Evolutionary conservation across 1,140 invertebrate genomes (phyloP), one percentile per base, ranked within the genome.

Genomic region (Battus philenor): DNA sequence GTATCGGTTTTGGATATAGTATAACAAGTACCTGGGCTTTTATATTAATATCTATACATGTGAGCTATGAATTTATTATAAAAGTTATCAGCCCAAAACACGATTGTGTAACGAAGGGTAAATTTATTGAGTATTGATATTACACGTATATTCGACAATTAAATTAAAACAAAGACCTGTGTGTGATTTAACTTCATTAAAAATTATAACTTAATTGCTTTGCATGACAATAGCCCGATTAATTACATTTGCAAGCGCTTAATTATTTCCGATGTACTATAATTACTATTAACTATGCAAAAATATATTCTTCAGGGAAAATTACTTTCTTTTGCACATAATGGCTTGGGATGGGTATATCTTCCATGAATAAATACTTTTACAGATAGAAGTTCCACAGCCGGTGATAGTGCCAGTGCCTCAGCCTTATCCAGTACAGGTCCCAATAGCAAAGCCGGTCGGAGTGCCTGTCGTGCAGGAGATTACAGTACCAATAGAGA

Each of bases 381-480:
- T 78, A 45, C 80, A 85, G 81, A 79, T 85, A 63, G 77, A 83
- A 55, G 83, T 91, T n/a, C 89, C 90, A 4, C 91, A 91, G 65
- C 88, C 90, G 31, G 86, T 91, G 10, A 88, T 90, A 9, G 72
- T 91, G 12, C 88, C 88, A 24, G 89, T 91, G 6, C 88, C 90
- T 2, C 89, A 91, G 43, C 90, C 90, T 1, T 91, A 91, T 50
- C 90, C 90, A 4, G 89, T 92, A 11, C 89, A 89, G 36, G 87
- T 92, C 17, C 90, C 91, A 3, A 79, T 91, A 8, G 87, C 90
- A 1, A 90, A 90, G 60, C 90, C 90, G 15, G 88, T 92, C 1
- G 86, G 90, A 2, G 87, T 92, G 36, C 90, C 91, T 1, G 87
- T 92, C 8, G 73, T 91, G 44, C 90, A 87, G 55, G 91, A 91